These are phyloP conservation scores for Spermophilus dauricus DNA, from an alignment of 2,113 vertebrate species.

Conservation along the genomic window DNA sequence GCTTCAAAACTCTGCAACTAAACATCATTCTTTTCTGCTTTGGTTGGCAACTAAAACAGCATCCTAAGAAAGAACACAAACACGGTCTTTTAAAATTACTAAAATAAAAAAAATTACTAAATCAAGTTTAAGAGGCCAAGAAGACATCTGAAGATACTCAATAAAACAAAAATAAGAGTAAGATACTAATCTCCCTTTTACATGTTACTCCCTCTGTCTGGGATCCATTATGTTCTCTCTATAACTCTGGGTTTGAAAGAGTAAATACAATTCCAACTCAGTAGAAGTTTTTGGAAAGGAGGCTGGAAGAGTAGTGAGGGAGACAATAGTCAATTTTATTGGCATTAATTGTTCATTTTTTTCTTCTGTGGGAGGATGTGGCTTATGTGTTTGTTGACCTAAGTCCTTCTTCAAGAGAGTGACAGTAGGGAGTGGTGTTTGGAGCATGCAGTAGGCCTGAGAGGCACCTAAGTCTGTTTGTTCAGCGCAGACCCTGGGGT, in stretches of 20 bases:
- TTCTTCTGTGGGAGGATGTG: background rate
- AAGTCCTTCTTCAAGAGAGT: background rate
- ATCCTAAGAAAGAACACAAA: background rate
- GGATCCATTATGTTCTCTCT: background rate
- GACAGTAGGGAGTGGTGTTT: background rate
- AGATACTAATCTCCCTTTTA: background rate
- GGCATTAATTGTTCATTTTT: background rate
- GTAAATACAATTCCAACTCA: background rate
- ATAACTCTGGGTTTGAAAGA: background rate
- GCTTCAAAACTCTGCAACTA: background rate
- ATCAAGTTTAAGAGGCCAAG: background rate
- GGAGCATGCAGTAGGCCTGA: background rate
- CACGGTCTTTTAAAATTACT: background rate
- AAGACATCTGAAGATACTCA: background rate
- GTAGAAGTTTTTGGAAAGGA: background rate
- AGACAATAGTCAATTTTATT: background rate
- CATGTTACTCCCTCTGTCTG: background rate
- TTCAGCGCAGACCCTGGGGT: background rate
- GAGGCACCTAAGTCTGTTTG: slow-evolving; percentile 41
- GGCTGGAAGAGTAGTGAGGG: background rate
- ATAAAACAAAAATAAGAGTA: background rate
- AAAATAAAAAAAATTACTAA: background rate
- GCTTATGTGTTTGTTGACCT: slow-evolving; percentile 13
- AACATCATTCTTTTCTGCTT: background rate
- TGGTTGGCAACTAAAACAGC: background rate